Evolutionary conservation across 2,797 vertebrate genomes (phyloP), one percentile per base, ranked within the genome.

Genomic region (Triplophysa bombifrons): DNA sequence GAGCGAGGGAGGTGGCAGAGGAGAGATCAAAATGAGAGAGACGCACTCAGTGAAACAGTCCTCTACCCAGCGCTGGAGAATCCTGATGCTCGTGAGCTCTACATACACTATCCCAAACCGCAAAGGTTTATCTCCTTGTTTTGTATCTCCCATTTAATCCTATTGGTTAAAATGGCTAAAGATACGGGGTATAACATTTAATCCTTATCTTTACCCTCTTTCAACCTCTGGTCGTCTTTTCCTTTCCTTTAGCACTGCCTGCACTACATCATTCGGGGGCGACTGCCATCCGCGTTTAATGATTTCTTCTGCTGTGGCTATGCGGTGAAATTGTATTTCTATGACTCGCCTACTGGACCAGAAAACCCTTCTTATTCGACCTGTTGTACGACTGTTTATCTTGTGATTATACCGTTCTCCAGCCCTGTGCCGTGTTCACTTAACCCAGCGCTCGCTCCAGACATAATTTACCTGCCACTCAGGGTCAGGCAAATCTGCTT

Each of bases 401-500:
- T 34, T 8, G 16, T 34, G 41, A 63, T 75, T 80, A 73, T 69
- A 48, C 30, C 14, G 41, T 22, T 46, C n/a, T 30, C 17, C 38
- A 41, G 48, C 44, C 69, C 80, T 73, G 25, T 61, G 69, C 63
- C 53, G 46, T 41, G 27, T 67, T 74, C 56, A 44, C 34, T 13
- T 78, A 76, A 66, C 64, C 53, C 66, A 25, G 50, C 27, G 46
- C 55, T 55, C 20, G 25, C 68, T 72, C 17, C 5, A 66, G 48
- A 63, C 67, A 80, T 73, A 76, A 69, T 84, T 79, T 73, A 72
- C 53, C 67, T 78, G 80, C 68, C 83, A 80, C 16, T 82, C 72
- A 30, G 19, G 63, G 19, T 74, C 30, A 53, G 63, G 58, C 44
- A 34, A 58, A 70, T 75, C 44, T 76, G 30, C 44, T 50, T 76